Conservation (phyloP, 2,888 invertebrate species). For the Kuschelorhynchus macadamiae region DNA sequence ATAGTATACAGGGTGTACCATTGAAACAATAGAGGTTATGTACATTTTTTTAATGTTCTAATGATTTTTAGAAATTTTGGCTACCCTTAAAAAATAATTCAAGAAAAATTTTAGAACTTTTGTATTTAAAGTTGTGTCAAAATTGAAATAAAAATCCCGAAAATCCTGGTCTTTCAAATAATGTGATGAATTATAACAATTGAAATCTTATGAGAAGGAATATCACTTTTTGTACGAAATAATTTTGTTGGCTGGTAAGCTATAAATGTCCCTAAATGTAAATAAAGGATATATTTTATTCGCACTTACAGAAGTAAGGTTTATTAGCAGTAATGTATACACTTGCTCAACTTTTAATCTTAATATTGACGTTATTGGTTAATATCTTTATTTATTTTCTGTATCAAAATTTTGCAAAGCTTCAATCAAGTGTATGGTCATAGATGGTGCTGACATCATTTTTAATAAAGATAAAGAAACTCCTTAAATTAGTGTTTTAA, state of each 20-base stretch:
- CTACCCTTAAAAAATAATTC: no score
- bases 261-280: conserved; percentile 34
- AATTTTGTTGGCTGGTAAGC: conserved; percentile 20
- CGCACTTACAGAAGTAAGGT: conserved; percentile 49
- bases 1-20: no score
- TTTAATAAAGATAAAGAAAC: conserved; percentile 56
- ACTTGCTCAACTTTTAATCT: conserved; percentile 67
- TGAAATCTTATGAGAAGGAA: no score
- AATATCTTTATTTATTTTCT: conserved; percentile 60
- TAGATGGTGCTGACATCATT: conserved; percentile 65
- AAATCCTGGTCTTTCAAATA: no score
- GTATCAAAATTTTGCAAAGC: conserved; percentile 59
- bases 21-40: no score
- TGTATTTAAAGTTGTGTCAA: no score
- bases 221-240: no score
- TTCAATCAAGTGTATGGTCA: conserved; percentile 64
- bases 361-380: conserved; percentile 54
- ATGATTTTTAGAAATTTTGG: no score
- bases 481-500: conserved; percentile 20
- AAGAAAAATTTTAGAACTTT: no score
- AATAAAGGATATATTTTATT: conserved; percentile 52
- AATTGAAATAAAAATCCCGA: no score
- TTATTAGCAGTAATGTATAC: conserved; percentile 65
- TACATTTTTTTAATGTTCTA: no score
- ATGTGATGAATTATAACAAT: no score